A percentile compares a stretch with the other conserved stretches of the same genome.
phyloP scores from a whole-genome alignment of 2,113 vertebrate genomes.

The Ancistrus triradiatus region DNA sequence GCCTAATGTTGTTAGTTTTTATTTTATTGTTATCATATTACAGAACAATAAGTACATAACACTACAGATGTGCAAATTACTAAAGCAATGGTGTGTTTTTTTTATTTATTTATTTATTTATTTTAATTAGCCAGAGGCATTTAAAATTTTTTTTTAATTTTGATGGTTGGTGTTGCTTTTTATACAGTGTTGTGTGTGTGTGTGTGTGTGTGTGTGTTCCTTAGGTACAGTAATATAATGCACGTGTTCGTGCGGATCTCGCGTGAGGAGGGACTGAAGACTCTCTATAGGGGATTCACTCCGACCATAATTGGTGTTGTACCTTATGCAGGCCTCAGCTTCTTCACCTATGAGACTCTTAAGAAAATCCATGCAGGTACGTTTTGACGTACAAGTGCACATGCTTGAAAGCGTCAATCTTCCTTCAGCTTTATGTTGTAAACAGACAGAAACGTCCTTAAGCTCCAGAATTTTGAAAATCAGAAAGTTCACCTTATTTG shows the following conservation, averaged over 20 bases:
- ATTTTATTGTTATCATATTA: too few species aligned
- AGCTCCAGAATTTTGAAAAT: too few species aligned
- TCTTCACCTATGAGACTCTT: conserved; percentile 93
- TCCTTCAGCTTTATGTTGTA: too few species aligned
- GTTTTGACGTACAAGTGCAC: neutral
- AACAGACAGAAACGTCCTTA: too few species aligned
- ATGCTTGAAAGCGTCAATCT: neutral
- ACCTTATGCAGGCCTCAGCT: conserved; percentile 92
- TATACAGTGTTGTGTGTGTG: too few species aligned
- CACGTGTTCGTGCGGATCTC: conserved; percentile 93
- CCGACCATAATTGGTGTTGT: conserved; percentile 92
- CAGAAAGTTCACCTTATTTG: too few species aligned
- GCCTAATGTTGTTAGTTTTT: too few species aligned
- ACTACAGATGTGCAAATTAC: too few species aligned
- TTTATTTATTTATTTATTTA: neutral
- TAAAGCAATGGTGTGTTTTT: too few species aligned
- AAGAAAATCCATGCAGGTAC: conserved; percentile 90
- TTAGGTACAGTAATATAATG: conserved; percentile 94
- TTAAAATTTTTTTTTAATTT: neutral
- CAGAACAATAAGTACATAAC: too few species aligned
- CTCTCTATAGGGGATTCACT: conserved; percentile 84
- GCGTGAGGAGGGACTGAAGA: conserved; percentile 86
- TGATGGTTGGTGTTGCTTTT: neutral
- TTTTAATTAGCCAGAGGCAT: too few species aligned
- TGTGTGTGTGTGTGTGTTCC: too few species aligned